Conservation (phyloP, 2,888 invertebrate genomes). For the Lasioglossum lativentre region DNA sequence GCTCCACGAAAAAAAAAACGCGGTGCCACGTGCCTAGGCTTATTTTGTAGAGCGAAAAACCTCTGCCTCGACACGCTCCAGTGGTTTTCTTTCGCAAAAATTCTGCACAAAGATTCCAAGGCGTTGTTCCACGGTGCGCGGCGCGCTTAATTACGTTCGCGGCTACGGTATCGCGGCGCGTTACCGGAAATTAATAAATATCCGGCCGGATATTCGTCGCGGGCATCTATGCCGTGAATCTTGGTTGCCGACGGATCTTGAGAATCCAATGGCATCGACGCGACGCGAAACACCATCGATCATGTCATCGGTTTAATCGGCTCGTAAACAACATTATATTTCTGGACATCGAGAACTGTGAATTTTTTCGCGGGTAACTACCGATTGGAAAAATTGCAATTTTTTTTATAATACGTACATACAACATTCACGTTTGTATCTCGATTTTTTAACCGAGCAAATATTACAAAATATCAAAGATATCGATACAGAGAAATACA, state of each 20-base stretch:
- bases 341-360: not conserved
- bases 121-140: not conserved
- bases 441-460: too few relatives aligned
- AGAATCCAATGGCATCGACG: constrained; percentile 10
- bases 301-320: not conserved
- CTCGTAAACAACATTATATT: not conserved
- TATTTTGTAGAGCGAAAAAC: not conserved
- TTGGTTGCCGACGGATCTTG: not conserved
- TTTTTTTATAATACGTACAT: too few relatives aligned
- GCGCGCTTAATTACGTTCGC: constrained; percentile 48
- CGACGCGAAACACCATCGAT: not conserved
- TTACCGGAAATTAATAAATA: constrained; percentile 69
- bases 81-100: not conserved
- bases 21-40: not conserved
- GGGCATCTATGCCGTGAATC: constrained; percentile 43
- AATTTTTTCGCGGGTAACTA: not conserved
- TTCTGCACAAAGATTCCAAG: constrained; percentile 20
- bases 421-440: too few relatives aligned
- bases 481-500: too few relatives aligned
- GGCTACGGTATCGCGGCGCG: not conserved
- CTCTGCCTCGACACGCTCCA: not conserved
- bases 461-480: too few relatives aligned
- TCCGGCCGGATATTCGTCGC: constrained; percentile 56
- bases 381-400: not conserved
- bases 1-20: not conserved